A percentile compares a stretch with the other conserved stretches of the same genome.
Evolutionary conservation across 2,888 invertebrate genomes (phyloP).

Genomic region (Acleris cristana): DNA sequence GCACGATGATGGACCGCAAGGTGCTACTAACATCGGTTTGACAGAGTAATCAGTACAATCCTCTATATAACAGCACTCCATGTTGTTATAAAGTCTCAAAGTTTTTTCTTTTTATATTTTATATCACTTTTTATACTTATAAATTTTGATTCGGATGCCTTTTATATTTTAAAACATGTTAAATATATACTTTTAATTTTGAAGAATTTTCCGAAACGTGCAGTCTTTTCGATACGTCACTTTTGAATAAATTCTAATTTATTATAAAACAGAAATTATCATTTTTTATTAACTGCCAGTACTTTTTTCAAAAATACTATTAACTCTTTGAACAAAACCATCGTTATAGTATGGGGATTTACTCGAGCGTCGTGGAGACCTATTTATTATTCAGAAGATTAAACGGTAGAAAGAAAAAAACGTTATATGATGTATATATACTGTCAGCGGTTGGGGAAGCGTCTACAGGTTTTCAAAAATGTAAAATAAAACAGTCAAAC

Average conservation of each 20-base stretch:
- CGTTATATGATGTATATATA: too few species aligned
- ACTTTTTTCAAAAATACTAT: not conserved
- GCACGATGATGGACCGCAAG: conserved; percentile 50
- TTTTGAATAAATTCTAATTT: conserved; percentile 39
- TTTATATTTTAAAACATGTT: conserved; percentile 47
- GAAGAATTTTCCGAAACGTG: conserved; percentile 44
- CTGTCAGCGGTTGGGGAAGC: too few species aligned
- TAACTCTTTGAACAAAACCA: not conserved
- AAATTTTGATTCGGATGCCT: conserved; percentile 42
- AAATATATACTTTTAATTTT: conserved; percentile 44
- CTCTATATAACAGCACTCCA: conserved; percentile 57
- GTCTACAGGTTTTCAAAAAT: too few species aligned
- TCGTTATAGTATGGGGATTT: too few species aligned
- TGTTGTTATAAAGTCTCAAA: conserved; percentile 42
- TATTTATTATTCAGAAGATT: too few species aligned
- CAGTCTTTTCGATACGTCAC: conserved; percentile 40
- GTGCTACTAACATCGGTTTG: conserved; percentile 58
- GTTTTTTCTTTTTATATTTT: conserved; percentile 44
- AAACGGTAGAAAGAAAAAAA: too few species aligned
- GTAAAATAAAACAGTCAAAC: too few species aligned
- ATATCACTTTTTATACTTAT: conserved; percentile 43
- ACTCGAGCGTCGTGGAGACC: too few species aligned
- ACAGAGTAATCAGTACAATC: conserved; percentile 60
- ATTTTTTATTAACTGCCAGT: conserved; percentile 9
- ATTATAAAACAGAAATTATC: not conserved